phyloP scores from a whole-genome alignment of 2,797 vertebrate species.

The Taenioides sp. region DNA sequence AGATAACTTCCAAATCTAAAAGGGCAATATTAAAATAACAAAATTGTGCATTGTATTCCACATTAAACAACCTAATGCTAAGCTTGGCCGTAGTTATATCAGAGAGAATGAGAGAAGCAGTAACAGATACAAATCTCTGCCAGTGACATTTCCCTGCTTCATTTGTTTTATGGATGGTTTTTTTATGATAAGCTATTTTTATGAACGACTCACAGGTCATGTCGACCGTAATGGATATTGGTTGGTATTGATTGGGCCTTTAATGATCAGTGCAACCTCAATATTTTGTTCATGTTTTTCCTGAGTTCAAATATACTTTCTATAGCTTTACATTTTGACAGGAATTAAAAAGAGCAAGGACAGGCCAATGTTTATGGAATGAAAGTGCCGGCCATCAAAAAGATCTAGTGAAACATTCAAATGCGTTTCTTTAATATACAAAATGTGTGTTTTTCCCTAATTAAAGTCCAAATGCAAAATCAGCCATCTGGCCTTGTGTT shows the following conservation, averaged over 20 bases:
- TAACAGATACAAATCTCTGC: conserved; percentile 14
- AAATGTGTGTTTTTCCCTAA: conserved; percentile 50
- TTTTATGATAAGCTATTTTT: conserved; percentile 7
- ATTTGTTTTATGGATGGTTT: conserved; percentile 18
- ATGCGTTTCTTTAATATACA: conserved; percentile 33
- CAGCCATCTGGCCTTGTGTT: conserved; percentile 58
- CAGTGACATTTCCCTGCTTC: conserved; percentile 16
- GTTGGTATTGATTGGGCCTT: conserved; percentile 11
- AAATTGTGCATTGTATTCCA: too few relatives aligned
- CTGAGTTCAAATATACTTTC: neutral
- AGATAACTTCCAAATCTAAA: too few relatives aligned
- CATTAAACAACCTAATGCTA: too few relatives aligned
- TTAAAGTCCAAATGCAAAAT: conserved; percentile 63
- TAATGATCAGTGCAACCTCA: conserved; percentile 7
- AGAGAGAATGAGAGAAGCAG: neutral
- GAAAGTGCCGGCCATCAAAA: conserved; percentile 19
- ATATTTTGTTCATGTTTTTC: neutral
- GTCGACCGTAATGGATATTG: conserved; percentile 8
- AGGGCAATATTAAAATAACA: too few relatives aligned
- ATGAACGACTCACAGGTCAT: conserved; percentile 1
- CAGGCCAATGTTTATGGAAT: conserved; percentile 25
- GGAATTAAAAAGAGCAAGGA: conserved; percentile 16
- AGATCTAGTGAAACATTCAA: conserved; percentile 31
- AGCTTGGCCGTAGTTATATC: neutral
- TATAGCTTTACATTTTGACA: neutral